Evolutionary conservation across 2,113 vertebrate genomes (phyloP).

Genomic region (Macquaria australasica): DNA sequence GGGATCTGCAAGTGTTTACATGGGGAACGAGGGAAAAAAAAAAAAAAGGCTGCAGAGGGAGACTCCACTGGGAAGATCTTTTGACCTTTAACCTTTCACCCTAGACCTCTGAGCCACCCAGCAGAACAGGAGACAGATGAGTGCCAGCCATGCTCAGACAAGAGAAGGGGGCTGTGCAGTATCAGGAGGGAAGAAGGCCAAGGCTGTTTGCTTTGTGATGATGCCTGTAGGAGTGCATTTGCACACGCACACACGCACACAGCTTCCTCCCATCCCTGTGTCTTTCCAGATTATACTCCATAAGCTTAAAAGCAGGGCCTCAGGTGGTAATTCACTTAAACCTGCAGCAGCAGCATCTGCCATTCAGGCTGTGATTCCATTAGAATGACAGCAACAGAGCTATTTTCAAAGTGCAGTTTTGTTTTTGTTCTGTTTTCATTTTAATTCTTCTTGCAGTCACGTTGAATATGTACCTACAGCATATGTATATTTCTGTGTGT

Average conservation of each 20-base stretch:
- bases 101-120: slow-evolving; percentile 17
- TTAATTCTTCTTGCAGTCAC: not conserved
- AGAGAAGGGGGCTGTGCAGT: slow-evolving; percentile 11
- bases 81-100: slow-evolving; percentile 41
- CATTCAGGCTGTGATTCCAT: slow-evolving; percentile 49
- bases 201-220: slow-evolving; percentile 40
- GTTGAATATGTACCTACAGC: not conserved
- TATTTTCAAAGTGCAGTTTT: slow-evolving; percentile 31
- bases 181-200: slow-evolving; percentile 26
- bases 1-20: not conserved
- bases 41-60: not conserved
- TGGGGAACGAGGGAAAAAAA: not conserved
- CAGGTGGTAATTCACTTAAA: slow-evolving; percentile 80
- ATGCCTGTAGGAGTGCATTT: slow-evolving; percentile 9
- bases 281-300: slow-evolving; percentile 58
- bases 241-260: not conserved
- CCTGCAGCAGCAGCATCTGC: slow-evolving; percentile 61
- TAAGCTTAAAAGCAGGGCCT: slow-evolving; percentile 72
- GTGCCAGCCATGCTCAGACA: slow-evolving; percentile 47
- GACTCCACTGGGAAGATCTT: not conserved
- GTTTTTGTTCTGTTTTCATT: slow-evolving; percentile 6
- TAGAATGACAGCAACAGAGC: slow-evolving; percentile 35
- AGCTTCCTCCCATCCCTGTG: not conserved
- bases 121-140: slow-evolving; percentile 56
- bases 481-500: not conserved